phyloP scores from a whole-genome alignment of 2,888 invertebrate species.

The Epistrophe eligans region DNA sequence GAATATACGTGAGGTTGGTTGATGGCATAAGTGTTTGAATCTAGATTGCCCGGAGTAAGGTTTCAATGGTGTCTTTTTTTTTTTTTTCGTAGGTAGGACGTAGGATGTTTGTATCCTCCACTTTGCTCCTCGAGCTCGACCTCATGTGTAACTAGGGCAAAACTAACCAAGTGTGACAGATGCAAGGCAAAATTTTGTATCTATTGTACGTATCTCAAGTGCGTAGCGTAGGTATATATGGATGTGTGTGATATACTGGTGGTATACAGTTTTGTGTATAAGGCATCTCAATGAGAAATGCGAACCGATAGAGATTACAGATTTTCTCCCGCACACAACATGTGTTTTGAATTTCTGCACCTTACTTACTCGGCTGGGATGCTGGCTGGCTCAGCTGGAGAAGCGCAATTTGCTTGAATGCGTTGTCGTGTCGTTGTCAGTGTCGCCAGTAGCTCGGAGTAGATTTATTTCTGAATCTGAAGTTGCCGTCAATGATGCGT shows the following conservation, averaged over 20 bases:
- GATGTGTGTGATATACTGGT: not conserved
- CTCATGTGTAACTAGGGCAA: constrained; percentile 39
- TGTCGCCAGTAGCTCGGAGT: constrained; percentile 26
- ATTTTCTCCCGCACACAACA: constrained; percentile 45
- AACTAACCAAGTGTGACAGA: constrained; percentile 60
- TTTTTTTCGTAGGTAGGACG: not conserved
- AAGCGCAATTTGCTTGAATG: constrained; percentile 36
- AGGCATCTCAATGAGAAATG: constrained; percentile 24
- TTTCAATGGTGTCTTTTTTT: constrained; percentile 10
- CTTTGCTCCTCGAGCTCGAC: not conserved
- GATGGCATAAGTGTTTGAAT: constrained; percentile 37
- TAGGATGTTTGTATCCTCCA: constrained; percentile 17
- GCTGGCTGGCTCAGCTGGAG: constrained; percentile 6
- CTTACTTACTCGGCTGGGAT: constrained; percentile 33
- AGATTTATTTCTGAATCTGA: constrained; percentile 59
- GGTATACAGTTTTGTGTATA: not conserved
- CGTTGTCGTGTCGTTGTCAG: constrained; percentile 39
- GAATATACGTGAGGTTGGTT: constrained; percentile 45
- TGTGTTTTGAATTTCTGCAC: constrained; percentile 70
- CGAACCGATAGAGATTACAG: not conserved
- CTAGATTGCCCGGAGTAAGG: constrained; percentile 30
- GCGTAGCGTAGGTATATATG: not conserved
- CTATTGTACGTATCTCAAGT: constrained; percentile 49
- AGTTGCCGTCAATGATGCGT: constrained; percentile 63
- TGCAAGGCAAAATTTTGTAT: constrained; percentile 50